phyloP scores from a whole-genome alignment of 2,888 invertebrate genomes.

The Volucella bombylans region DNA sequence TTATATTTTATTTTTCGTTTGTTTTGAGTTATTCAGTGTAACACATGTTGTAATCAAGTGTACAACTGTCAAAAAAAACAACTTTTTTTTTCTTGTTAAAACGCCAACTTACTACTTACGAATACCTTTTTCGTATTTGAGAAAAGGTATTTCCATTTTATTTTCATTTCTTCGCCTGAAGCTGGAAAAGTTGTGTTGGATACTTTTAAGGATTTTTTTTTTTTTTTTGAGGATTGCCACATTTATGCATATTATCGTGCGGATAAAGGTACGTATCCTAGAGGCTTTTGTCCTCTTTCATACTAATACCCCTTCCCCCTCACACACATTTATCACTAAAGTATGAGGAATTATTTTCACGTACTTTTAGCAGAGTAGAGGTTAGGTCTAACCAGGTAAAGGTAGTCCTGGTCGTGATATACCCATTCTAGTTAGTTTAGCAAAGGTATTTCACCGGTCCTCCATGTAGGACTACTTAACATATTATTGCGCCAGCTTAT shows the following conservation, averaged over 20 bases:
- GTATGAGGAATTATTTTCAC: conserved; percentile 29
- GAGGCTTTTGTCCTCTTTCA: conserved; percentile 42
- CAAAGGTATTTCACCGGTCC: neutral
- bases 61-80: conserved; percentile 32
- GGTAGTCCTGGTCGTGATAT: too few relatives aligned
- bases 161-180: conserved; percentile 21
- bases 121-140: conserved; percentile 8
- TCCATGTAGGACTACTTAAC: conserved; percentile 27
- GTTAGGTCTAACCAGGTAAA: too few relatives aligned
- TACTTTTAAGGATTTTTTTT: conserved; percentile 12
- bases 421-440: too few relatives aligned
- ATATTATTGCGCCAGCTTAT: conserved; percentile 4
- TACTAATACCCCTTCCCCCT: too few relatives aligned
- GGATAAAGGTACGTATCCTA: conserved; percentile 66
- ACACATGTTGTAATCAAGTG: conserved; percentile 47
- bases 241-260: conserved; percentile 7
- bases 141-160: neutral
- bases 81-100: neutral
- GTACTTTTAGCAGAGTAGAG: neutral
- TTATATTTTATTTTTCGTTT: neutral
- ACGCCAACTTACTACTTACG: neutral
- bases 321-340: neutral
- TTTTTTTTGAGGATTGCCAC: conserved; percentile 24
- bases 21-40: conserved; percentile 35
- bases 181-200: conserved; percentile 46